phyloP scores from a whole-genome alignment of 2,888 invertebrate genomes.

The Stegophylla sp. region DNA sequence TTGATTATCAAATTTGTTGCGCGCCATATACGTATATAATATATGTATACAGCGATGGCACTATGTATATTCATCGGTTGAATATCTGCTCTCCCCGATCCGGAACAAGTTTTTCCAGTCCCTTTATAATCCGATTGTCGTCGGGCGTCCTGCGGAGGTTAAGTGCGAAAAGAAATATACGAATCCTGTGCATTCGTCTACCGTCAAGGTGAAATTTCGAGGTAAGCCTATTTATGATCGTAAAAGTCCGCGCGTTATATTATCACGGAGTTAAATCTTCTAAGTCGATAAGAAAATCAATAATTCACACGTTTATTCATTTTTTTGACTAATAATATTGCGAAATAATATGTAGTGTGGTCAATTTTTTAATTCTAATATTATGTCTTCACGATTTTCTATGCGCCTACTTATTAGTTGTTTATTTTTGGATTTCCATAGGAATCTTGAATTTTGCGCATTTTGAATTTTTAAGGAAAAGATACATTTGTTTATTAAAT shows the following conservation, averaged over 20 bases:
- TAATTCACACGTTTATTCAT: no score
- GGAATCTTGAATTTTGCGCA: no score
- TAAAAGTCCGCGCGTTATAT: background rate
- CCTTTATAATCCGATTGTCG: slow-evolving; percentile 50
- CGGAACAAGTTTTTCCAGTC: slow-evolving; percentile 30
- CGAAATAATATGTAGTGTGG: background rate
- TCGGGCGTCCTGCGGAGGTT: slow-evolving; percentile 1
- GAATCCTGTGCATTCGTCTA: background rate
- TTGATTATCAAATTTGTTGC: slow-evolving; percentile 52
- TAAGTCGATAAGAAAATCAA: no score
- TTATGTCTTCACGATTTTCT: background rate
- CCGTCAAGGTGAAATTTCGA: background rate
- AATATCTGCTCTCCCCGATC: background rate
- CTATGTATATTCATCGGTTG: slow-evolving; percentile 25
- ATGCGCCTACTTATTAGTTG: no score
- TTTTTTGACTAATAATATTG: background rate
- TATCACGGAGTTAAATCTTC: no score
- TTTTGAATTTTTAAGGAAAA: background rate
- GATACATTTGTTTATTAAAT: background rate
- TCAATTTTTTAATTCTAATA: background rate
- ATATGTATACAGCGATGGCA: background rate
- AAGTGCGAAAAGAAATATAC: slow-evolving; percentile 34
- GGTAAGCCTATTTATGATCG: background rate
- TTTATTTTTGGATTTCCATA: no score
- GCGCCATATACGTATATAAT: background rate